Conservation (phyloP, 1,140 invertebrate species). For the Oryctes rhinoceros region DNA sequence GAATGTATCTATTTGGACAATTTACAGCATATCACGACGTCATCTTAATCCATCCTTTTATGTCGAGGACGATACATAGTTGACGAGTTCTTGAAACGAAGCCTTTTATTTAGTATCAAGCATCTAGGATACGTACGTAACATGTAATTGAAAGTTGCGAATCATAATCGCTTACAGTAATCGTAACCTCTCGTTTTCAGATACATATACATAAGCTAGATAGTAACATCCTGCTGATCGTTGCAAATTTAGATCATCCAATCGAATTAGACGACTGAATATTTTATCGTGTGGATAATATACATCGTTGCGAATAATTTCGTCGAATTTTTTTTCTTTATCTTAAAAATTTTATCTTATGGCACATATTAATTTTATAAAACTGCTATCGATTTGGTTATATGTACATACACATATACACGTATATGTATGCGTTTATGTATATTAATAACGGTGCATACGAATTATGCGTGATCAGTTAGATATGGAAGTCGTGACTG, state of each 20-base stretch:
- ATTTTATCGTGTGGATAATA: not conserved
- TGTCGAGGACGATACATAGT: too few species aligned
- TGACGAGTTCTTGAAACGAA: too few species aligned
- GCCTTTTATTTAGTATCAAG: too few species aligned
- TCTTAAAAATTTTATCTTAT: slow-evolving; percentile 34
- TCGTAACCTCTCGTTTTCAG: not conserved
- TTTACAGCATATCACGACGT: too few species aligned
- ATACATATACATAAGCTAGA: not conserved
- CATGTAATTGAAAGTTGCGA: too few species aligned
- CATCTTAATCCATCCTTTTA: too few species aligned
- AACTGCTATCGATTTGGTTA: slow-evolving; percentile 31
- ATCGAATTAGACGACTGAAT: not conserved
- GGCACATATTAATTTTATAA: slow-evolving; percentile 27
- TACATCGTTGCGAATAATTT: slow-evolving; percentile 20
- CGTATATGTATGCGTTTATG: not conserved
- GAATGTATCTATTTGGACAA: too few species aligned
- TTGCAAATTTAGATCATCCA: slow-evolving; percentile 2
- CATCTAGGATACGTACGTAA: too few species aligned
- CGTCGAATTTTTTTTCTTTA: slow-evolving; percentile 14
- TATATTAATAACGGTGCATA: slow-evolving; percentile 28
- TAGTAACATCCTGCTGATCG: slow-evolving; percentile 26
- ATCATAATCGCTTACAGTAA: too few species aligned
- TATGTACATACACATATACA: not conserved
- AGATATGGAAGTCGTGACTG: not conserved
- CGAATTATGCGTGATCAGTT: slow-evolving; percentile 1